phyloP scores from a whole-genome alignment of 2,113 vertebrate species.

The Chionis minor region DNA sequence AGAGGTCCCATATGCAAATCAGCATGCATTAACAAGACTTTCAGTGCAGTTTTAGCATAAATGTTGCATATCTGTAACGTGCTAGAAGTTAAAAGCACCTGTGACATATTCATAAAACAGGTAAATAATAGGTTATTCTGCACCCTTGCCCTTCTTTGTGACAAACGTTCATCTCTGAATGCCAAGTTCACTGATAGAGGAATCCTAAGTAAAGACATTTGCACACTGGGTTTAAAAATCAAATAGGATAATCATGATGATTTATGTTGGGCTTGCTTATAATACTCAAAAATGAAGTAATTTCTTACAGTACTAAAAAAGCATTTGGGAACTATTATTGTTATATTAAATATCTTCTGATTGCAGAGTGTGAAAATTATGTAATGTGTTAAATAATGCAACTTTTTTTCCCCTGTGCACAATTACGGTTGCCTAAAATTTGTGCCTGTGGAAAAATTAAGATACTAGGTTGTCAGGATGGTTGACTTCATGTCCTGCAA shows the following conservation, averaged over 20 bases:
- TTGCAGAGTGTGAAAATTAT: neutral
- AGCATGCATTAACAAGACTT: neutral
- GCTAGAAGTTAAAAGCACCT: neutral
- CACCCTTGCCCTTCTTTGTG: neutral
- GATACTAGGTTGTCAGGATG: neutral
- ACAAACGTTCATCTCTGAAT: neutral
- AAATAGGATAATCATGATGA: neutral
- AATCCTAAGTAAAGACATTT: neutral
- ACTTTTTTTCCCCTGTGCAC: neutral
- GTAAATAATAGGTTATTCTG: neutral
- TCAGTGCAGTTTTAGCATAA: neutral
- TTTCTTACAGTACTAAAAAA: neutral
- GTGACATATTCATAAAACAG: neutral
- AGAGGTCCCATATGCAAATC: neutral
- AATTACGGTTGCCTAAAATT: neutral
- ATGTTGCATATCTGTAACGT: neutral
- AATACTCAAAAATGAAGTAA: neutral
- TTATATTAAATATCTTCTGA: neutral
- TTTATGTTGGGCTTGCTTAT: neutral
- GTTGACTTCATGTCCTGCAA: neutral
- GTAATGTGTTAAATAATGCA: neutral
- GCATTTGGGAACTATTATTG: neutral
- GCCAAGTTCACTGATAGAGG: neutral
- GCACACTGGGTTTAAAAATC: neutral
- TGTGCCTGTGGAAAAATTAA: neutral